Evolutionary conservation across 2,888 invertebrate genomes (phyloP).

Genomic region (Candidula unifasciata): DNA sequence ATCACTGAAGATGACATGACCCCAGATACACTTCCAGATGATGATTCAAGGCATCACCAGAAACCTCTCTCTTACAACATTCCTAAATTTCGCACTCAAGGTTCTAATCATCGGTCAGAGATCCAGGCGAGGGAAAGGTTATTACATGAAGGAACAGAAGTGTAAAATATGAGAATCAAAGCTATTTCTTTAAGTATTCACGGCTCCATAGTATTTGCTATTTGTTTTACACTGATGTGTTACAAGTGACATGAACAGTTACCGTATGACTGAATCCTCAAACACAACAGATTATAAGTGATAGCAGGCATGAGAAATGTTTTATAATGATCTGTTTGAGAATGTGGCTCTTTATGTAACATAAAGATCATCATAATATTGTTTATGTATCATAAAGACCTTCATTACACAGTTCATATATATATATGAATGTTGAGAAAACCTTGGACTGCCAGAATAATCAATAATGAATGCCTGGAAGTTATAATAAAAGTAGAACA

Average conservation of each 20-base stretch:
- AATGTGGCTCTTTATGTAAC: too few relatives aligned
- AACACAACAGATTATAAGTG: too few relatives aligned
- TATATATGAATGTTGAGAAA: too few relatives aligned
- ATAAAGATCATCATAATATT: too few relatives aligned
- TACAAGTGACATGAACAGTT: not conserved
- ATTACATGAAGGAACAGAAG: conserved; percentile 43
- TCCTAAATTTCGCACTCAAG: conserved; percentile 32
- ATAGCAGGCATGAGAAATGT: too few relatives aligned
- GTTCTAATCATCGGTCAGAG: conserved; percentile 27
- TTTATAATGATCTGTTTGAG: too few relatives aligned
- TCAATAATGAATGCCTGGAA: too few relatives aligned
- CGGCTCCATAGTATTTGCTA: not conserved
- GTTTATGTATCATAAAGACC: too few relatives aligned
- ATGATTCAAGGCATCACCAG: conserved; percentile 27
- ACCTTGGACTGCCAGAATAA: too few relatives aligned
- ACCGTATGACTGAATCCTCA: too few relatives aligned
- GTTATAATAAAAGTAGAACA: too few relatives aligned
- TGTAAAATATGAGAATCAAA: not conserved
- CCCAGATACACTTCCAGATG: conserved; percentile 55
- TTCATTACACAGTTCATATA: too few relatives aligned
- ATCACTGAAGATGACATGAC: conserved; percentile 58
- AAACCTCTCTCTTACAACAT: conserved; percentile 40
- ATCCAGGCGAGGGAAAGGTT: conserved; percentile 37
- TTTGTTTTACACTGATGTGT: not conserved
- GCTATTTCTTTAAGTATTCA: not conserved